Evolutionary conservation across 2,888 invertebrate species (phyloP).

Genomic region (Synergus umbraculus): DNA sequence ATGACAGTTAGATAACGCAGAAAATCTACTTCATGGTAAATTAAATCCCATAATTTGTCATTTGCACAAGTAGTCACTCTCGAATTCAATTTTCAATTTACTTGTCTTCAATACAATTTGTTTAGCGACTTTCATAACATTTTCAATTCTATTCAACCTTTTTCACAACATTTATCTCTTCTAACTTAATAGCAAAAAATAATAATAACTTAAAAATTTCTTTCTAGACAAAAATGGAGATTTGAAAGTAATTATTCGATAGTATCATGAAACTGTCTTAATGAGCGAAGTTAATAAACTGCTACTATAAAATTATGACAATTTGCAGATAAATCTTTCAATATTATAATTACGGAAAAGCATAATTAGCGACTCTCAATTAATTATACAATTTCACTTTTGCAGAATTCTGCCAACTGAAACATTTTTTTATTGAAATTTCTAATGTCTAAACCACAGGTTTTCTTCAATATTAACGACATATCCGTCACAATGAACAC

Average conservation of each 20-base stretch:
- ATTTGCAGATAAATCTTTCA: neutral
- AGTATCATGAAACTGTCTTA: neutral
- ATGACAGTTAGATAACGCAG: neutral
- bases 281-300: neutral
- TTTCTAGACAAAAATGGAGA: neutral
- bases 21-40: neutral
- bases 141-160: too few species aligned
- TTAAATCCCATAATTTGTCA: neutral
- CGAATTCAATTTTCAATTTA: neutral
- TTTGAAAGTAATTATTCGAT: neutral
- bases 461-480: constrained; percentile 4
- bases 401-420: neutral
- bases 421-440: constrained; percentile 13
- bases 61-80: neutral
- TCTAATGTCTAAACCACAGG: constrained; percentile 4
- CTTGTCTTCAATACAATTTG: neutral
- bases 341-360: neutral
- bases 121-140: too few species aligned
- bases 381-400: constrained; percentile 4
- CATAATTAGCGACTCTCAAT: neutral
- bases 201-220: neutral
- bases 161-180: too few species aligned
- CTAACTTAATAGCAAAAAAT: too few species aligned
- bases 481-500: neutral
- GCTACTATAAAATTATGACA: neutral